A percentile compares a stretch with the other conserved stretches of the same genome.
phyloP scores from a whole-genome alignment of 2,888 invertebrate genomes.

The Erynnis tages region DNA sequence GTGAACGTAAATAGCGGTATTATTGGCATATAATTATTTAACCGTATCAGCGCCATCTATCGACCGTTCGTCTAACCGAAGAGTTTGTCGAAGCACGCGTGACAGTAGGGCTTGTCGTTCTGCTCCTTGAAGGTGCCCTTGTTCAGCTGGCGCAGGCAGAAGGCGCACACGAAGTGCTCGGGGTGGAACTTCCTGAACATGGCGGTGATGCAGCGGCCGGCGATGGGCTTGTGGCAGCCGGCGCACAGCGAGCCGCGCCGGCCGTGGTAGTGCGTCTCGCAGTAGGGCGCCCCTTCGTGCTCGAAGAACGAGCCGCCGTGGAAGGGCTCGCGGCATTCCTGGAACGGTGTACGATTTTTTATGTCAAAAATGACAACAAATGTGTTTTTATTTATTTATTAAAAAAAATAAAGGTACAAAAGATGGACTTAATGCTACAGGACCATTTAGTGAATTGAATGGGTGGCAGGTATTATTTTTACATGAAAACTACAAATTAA shows the following conservation, averaged over 20 bases:
- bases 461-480: too few relatives aligned
- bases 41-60: not conserved
- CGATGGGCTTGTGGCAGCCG: conserved; percentile 98
- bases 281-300: conserved; percentile 98
- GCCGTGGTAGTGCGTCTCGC: conserved; percentile 99
- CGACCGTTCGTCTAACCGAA: conserved; percentile 85
- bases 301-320: conserved; percentile 99
- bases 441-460: too few relatives aligned
- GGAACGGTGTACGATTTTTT: too few relatives aligned
- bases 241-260: conserved; percentile 98
- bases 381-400: too few relatives aligned
- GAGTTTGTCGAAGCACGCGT: conserved; percentile 97
- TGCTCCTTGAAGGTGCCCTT: conserved; percentile 99
- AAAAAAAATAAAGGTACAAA: too few relatives aligned
- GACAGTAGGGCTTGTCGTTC: conserved; percentile 99
- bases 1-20: too few relatives aligned
- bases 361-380: too few relatives aligned
- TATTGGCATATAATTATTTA: not conserved
- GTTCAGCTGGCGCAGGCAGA: conserved; percentile 98
- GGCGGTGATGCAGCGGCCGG: conserved; percentile 98
- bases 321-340: conserved; percentile 99
- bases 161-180: conserved; percentile 99
- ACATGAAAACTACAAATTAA: too few relatives aligned
- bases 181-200: conserved; percentile 99
- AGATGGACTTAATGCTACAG: too few relatives aligned